Base-by-base conservation (phyloP, 2,888 invertebrate genomes). In the Theretra japonica region DNA sequence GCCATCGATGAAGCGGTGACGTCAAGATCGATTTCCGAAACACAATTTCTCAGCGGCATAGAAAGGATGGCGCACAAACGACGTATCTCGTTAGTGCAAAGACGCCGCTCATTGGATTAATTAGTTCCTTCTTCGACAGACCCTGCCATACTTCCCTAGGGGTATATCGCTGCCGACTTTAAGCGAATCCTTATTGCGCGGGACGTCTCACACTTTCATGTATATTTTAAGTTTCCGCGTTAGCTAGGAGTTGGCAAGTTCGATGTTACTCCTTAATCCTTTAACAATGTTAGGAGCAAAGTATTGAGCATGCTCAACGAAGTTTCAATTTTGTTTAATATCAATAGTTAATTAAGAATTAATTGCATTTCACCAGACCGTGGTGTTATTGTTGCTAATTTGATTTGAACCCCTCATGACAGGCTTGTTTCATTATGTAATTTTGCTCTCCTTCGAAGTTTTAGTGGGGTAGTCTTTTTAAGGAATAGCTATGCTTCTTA, bases 61-160 rank as follows among this genome's bases (percentile, higher is more conserved):
- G 79, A 82, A 83, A 58, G 80, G 82, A 84, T 85, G 85, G 84
- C 84, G 86, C 83, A 82, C 86, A 90, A 91, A 91, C 89, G 91
- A 91, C 92, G 87, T 87, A 84, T 86, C 89, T 92, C 88, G 92
- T 92, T 93, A 92, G 88, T 86, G 86, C 88, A 87, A 89, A 92
- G 89, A 88, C 86, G 87, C 86, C 87, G 87, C 86, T 92, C 90
- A 93, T 93, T 91, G 90, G 91, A 93, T 93, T 93, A 93, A 93
- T 93, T 92, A 91, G 91, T 91, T 88, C 85, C 84, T 82, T 84
- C 87, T 89, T 89, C 83, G 83, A 82, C 76, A 80, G 82, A 88
- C 88, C 84, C 86, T 78, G 84, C 85, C 89, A 89, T 88, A 90
- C 88, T 88, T 89, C 86, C 81, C 74, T 77, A 83, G 77, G 76